Evolutionary conservation across 2,113 vertebrate genomes (phyloP).

Genomic region (Microcebus lehilahytsara): DNA sequence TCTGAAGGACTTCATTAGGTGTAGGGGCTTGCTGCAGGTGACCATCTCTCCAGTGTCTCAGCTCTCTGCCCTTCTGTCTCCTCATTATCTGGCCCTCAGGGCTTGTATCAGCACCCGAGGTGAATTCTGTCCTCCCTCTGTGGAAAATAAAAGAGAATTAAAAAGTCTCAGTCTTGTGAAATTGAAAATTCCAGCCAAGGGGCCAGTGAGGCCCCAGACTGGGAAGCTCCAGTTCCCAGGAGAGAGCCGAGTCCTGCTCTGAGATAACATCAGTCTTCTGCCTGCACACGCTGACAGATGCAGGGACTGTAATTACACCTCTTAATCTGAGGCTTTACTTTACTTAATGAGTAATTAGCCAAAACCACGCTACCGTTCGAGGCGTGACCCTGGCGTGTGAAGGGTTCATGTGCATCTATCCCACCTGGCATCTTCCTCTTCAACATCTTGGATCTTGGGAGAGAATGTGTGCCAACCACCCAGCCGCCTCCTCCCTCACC

Average conservation of each 20-base stretch:
- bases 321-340: not conserved
- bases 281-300: not conserved
- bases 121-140: not conserved
- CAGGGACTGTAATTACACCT: not conserved
- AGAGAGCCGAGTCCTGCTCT: not conserved
- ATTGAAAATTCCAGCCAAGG: not conserved
- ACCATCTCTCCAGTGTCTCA: not conserved
- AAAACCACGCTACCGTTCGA: not conserved
- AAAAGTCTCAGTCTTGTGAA: not conserved
- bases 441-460: not conserved
- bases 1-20: not conserved
- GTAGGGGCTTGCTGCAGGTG: too few species aligned
- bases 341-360: not conserved
- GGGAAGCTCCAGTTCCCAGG: not conserved
- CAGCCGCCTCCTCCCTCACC: not conserved
- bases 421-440: not conserved
- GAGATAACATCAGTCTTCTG: not conserved
- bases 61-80: not conserved
- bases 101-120: not conserved
- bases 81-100: not conserved
- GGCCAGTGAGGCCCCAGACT: not conserved
- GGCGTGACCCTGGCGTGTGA: not conserved
- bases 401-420: not conserved
- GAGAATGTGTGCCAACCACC: not conserved
- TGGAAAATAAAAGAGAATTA: not conserved